These are phyloP conservation scores for Gila orcuttii DNA, from an alignment of 2,113 vertebrate species.

Conservation along the genomic window DNA sequence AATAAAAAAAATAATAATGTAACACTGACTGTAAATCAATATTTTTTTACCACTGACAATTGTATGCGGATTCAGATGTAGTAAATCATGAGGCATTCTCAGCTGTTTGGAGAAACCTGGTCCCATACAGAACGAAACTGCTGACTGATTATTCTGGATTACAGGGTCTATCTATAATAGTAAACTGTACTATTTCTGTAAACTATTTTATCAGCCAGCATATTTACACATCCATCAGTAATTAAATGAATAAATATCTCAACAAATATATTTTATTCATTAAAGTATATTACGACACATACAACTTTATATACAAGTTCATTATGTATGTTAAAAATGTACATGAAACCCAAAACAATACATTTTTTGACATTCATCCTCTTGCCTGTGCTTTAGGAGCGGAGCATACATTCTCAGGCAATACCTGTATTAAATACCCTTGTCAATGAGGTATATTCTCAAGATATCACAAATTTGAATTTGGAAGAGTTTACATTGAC, in stretches of 20 bases:
- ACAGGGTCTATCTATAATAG: too few species aligned
- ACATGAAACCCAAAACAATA: slow-evolving; percentile 68
- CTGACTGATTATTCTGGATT: too few species aligned
- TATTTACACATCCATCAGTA: slow-evolving; percentile 38
- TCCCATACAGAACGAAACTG: too few species aligned
- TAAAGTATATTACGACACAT: slow-evolving; percentile 78
- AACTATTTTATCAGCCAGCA: background rate
- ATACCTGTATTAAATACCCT: background rate
- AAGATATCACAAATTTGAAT: slow-evolving; percentile 3
- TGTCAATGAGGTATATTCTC: slow-evolving; percentile 8
- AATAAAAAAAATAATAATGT: too few species aligned
- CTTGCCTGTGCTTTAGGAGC: slow-evolving; percentile 42
- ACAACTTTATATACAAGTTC: slow-evolving; percentile 80
- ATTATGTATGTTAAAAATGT: slow-evolving; percentile 71
- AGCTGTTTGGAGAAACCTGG: too few species aligned
- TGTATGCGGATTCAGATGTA: too few species aligned
- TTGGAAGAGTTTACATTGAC: background rate
- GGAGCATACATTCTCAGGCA: slow-evolving; percentile 8
- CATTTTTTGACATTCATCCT: slow-evolving; percentile 73
- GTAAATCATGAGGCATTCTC: too few species aligned
- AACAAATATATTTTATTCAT: slow-evolving; percentile 43
- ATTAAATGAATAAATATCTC: slow-evolving; percentile 75
- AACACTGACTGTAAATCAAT: too few species aligned
- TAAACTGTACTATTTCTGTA: too few species aligned
- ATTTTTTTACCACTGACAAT: too few species aligned